Evolutionary conservation across 2,797 vertebrate species (phyloP).

Genomic region (Monodelphis domestica): DNA sequence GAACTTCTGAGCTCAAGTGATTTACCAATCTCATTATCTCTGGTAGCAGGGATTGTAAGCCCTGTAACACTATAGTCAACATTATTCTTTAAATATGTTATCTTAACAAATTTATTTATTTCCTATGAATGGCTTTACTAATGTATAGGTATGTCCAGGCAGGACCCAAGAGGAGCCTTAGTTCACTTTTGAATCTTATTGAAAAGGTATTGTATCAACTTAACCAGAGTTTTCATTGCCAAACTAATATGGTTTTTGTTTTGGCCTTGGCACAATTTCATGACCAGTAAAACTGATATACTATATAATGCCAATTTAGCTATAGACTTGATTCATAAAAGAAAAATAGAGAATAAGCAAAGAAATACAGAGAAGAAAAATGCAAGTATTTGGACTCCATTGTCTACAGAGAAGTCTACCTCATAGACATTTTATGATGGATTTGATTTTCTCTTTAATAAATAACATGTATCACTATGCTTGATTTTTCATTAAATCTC

Average conservation of each 20-base stretch:
- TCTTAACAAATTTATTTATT: neutral
- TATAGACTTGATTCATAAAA: neutral
- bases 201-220: neutral
- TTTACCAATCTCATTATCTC: neutral
- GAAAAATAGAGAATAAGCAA: neutral
- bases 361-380: neutral
- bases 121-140: neutral
- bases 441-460: conserved; percentile 20
- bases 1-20: neutral
- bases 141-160: neutral
- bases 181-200: neutral
- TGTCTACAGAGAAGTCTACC: neutral
- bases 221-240: neutral
- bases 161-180: too few relatives aligned
- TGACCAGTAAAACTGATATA: too few relatives aligned
- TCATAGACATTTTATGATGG: neutral
- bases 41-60: neutral
- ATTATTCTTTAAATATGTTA: neutral
- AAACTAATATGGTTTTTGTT: neutral
- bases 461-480: neutral
- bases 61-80: neutral
- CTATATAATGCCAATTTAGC: neutral
- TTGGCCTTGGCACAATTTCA: neutral
- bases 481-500: conserved; percentile 18
- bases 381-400: neutral